Base-by-base conservation (phyloP, 2,888 invertebrate species). In the Pristionchus fissidentatus region DNA sequence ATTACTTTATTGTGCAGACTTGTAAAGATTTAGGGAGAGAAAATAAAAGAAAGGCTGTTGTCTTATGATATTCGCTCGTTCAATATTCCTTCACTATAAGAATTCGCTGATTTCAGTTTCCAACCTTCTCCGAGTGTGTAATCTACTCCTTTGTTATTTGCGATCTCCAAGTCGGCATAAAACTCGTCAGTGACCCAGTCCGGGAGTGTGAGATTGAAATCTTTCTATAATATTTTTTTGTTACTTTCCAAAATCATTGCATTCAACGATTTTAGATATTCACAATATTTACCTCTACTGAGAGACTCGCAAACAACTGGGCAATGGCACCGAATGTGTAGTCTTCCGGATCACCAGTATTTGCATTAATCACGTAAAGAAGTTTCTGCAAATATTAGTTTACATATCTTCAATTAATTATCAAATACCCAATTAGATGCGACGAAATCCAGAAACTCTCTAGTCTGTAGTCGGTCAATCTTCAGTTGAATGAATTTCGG, bases 361-460 rank as follows among this genome's bases (percentile, higher is more conserved):
- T 38, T 0, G 13, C 41, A 41, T 70, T 70, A 26, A 70, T 70
- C n/a, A 41, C 43, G 13, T 70, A n/a, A 0, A 70, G 70, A 0
- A 70, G 0, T 26, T 8, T n/a, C 57, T 57, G 57, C 4, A 35
- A 62, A 35, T 29, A 32, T 22, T 5, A 19, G 8, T 3, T 3
- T 8, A 43, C 41, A 26, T 8, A 1, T 15, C 52, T 52, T n/a
- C n/a, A n/a, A n/a, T n/a, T n/a, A n/a, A n/a, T n/a, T n/a, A n/a
- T n/a, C n/a, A n/a, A n/a, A n/a, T 13, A 79, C 79, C 57, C 79
- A 55, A 38, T 79, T 79, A 7, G 38, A 38, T 3, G 79, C 79
- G 38, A 79, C n/a, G 57, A 79, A 79, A 32, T 79, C 57, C 13
- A 49, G 55, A 13, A 79, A 79, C 10, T 79, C 46, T 38, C 4